These are phyloP conservation scores for Cephalopholis sonnerati DNA, from an alignment of 2,113 vertebrate genomes.

Conservation along the genomic window DNA sequence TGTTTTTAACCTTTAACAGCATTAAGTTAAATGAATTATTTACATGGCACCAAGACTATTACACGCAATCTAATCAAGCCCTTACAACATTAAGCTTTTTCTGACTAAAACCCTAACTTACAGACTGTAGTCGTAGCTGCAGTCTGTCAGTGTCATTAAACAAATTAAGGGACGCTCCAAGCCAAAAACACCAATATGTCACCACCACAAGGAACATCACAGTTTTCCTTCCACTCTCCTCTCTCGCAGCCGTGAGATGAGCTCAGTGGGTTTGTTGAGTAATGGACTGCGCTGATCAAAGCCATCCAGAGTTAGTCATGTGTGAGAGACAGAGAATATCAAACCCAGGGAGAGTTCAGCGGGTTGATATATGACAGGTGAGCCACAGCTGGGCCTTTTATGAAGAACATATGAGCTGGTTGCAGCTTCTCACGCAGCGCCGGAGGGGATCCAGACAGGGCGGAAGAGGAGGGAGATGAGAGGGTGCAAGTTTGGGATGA, in stretches of 20 bases:
- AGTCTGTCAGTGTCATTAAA: neutral
- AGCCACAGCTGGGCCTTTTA: constrained; percentile 62
- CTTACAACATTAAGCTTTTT: neutral
- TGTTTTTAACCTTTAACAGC: neutral
- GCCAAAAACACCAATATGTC: constrained; percentile 29
- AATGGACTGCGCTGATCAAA: constrained; percentile 86
- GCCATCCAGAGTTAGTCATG: constrained; percentile 66
- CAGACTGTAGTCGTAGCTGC: neutral
- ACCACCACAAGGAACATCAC: constrained; percentile 13
- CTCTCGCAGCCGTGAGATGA: constrained; percentile 40
- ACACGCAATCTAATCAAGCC: neutral
- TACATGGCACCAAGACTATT: neutral
- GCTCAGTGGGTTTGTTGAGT: constrained; percentile 77
- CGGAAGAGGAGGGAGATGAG: neutral
- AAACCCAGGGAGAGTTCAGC: constrained; percentile 40
- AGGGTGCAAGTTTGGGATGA: constrained; percentile 3
- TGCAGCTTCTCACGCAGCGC: constrained; percentile 37
- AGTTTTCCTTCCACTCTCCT: constrained; percentile 14
- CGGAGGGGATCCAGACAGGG: neutral
- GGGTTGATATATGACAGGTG: constrained; percentile 61
- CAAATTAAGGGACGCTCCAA: neutral
- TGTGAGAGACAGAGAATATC: constrained; percentile 43
- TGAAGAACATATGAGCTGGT: constrained; percentile 61
- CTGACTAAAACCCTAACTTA: neutral
- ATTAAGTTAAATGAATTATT: neutral